phyloP scores from a whole-genome alignment of 2,113 vertebrate species.

The Elephantulus edwardii region DNA sequence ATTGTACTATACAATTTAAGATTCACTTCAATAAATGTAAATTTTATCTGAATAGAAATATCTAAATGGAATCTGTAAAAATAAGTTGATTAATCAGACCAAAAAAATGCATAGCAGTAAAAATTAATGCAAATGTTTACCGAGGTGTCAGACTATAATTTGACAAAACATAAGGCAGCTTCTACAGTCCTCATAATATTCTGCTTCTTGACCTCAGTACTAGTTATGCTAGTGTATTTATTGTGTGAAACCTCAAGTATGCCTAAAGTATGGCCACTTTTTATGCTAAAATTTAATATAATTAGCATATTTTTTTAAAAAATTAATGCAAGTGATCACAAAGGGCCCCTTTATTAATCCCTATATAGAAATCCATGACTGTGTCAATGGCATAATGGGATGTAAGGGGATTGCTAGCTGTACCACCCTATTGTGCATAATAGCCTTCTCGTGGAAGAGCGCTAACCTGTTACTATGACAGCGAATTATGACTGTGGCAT shows the following conservation, averaged over 20 bases:
- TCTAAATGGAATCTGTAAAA: not conserved
- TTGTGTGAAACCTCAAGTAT: not conserved
- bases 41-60: not conserved
- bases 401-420: not conserved
- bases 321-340: not conserved
- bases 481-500: conserved; percentile 70
- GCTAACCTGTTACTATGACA: conserved; percentile 72
- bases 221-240: not conserved
- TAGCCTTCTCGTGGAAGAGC: conserved; percentile 65
- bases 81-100: not conserved
- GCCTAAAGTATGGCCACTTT: not conserved
- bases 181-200: not conserved
- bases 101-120: not conserved
- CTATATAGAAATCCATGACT: not conserved
- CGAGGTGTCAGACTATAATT: not conserved
- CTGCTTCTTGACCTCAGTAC: not conserved
- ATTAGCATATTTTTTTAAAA: conserved; percentile 30
- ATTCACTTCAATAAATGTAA: conserved; percentile 29
- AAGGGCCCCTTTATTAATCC: not conserved
- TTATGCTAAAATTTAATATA: not conserved
- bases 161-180: not conserved
- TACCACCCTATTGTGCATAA: not conserved
- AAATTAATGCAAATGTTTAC: not conserved
- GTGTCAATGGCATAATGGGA: not conserved
- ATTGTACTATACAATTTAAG: not conserved